phyloP scores from a whole-genome alignment of 2,888 invertebrate species.

The Athalia cordata region DNA sequence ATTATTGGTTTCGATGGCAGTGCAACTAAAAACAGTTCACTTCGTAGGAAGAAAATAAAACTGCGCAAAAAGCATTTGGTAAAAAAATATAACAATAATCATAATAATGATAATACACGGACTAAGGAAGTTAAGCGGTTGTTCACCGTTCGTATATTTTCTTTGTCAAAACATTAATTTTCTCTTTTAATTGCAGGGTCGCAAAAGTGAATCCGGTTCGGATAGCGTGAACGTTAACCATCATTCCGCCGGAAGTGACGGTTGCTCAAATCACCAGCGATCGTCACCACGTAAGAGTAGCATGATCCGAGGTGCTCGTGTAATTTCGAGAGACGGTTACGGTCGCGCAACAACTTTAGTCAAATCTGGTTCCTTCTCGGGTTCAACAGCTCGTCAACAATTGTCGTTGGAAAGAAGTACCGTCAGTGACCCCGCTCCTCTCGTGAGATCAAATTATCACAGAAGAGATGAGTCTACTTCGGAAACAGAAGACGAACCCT shows the following conservation, averaged over 20 bases:
- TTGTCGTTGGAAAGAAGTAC: conserved; percentile 74
- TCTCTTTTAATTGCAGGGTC: conserved; percentile 64
- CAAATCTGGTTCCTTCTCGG: conserved; percentile 86
- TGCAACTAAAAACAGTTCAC: conserved; percentile 71
- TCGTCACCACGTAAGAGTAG: conserved; percentile 50
- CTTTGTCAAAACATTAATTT: too few relatives aligned
- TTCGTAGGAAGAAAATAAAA: conserved; percentile 73
- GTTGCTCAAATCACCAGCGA: conserved; percentile 70
- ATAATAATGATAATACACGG: too few relatives aligned
- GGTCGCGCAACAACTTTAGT: conserved; percentile 75
- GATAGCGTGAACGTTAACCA: conserved; percentile 72
- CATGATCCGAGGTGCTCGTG: conserved; percentile 52
- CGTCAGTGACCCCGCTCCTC: conserved; percentile 80
- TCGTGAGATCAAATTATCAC: conserved; percentile 69
- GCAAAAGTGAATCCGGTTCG: conserved; percentile 78
- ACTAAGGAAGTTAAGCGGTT: too few relatives aligned
- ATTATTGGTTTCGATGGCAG: conserved; percentile 67
- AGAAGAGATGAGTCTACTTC: conserved; percentile 71
- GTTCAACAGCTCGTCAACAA: conserved; percentile 76
- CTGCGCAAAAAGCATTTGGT: conserved; percentile 73
- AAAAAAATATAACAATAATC: conserved; percentile 48
- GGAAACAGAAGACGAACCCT: conserved; percentile 69
- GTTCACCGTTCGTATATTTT: too few relatives aligned
- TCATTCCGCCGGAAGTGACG: conserved; percentile 69
- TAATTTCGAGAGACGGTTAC: conserved; percentile 62